phyloP scores from a whole-genome alignment of 2,888 invertebrate species.

The Tetramorium bicarinatum region DNA sequence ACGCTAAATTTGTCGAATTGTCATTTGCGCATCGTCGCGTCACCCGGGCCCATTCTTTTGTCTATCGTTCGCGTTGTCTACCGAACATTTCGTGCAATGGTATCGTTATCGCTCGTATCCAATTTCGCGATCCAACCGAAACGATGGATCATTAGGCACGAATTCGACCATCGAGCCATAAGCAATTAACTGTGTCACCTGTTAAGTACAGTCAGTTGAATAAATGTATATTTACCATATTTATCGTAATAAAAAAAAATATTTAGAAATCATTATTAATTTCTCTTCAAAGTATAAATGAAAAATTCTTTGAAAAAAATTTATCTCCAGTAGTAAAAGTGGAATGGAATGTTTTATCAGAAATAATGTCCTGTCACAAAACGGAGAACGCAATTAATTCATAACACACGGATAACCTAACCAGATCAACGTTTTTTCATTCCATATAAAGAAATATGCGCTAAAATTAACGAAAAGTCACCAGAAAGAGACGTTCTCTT shows the following conservation, averaged over 20 bases:
- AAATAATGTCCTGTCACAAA: not conserved
- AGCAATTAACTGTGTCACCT: conserved; percentile 67
- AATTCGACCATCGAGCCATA: conserved; percentile 61
- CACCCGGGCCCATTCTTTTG: conserved; percentile 45
- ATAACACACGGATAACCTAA: not conserved
- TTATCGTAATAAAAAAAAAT: not conserved
- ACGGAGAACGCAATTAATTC: conserved; percentile 1
- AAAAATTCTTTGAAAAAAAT: not conserved
- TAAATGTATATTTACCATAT: not conserved
- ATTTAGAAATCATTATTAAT: not conserved
- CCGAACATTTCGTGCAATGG: conserved; percentile 52
- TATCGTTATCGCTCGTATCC: conserved; percentile 67
- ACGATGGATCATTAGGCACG: conserved; percentile 70
- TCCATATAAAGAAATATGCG: not conserved
- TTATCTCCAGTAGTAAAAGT: not conserved
- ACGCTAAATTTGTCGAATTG: conserved; percentile 49
- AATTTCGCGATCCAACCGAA: conserved; percentile 67
- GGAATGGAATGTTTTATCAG: not conserved
- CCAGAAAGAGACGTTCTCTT: not conserved
- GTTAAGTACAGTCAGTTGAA: conserved; percentile 29
- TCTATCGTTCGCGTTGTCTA: conserved; percentile 50
- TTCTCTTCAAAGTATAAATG: not conserved
- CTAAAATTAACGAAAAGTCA: not conserved
- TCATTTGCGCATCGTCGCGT: conserved; percentile 35
- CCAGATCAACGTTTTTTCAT: not conserved